Evolutionary conservation across 2,888 invertebrate species (phyloP).

Genomic region (Diarsia mendica): DNA sequence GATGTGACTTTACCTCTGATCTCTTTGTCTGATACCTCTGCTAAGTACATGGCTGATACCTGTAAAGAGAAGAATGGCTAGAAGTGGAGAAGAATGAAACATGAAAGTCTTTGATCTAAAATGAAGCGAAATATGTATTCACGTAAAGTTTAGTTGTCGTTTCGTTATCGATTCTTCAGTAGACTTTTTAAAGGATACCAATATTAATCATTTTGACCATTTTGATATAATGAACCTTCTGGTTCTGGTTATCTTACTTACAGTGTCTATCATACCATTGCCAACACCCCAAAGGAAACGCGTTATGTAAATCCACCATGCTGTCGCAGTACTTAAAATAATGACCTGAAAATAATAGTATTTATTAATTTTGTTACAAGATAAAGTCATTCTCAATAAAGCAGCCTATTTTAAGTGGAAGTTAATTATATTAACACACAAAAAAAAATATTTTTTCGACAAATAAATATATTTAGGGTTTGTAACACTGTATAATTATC

Average conservation of each 20-base stretch:
- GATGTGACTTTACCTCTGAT: conserved; percentile 80
- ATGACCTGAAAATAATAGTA: conserved; percentile 76
- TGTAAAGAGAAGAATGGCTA: conserved; percentile 65
- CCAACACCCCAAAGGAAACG: conserved; percentile 87
- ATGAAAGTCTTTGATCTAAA: neutral
- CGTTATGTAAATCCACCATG: conserved; percentile 85
- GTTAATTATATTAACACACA: too few species aligned
- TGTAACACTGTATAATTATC: too few species aligned
- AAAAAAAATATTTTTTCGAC: too few species aligned
- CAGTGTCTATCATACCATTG: conserved; percentile 84
- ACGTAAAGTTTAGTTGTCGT: neutral
- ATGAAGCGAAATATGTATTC: neutral
- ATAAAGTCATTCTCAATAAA: neutral
- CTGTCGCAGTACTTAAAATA: conserved; percentile 78
- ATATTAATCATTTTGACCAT: neutral
- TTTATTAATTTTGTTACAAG: neutral
- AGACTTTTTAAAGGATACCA: too few species aligned
- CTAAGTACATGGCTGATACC: conserved; percentile 83
- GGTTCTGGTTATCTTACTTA: conserved; percentile 67
- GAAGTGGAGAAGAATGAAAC: neutral
- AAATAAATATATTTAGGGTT: too few species aligned
- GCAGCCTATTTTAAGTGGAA: neutral
- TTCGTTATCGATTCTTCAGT: neutral
- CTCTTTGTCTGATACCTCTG: conserved; percentile 85
- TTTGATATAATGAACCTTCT: too few species aligned